Base-by-base conservation (phyloP, 2,797 vertebrate genomes). In the Eulemur rubriventer region DNA sequence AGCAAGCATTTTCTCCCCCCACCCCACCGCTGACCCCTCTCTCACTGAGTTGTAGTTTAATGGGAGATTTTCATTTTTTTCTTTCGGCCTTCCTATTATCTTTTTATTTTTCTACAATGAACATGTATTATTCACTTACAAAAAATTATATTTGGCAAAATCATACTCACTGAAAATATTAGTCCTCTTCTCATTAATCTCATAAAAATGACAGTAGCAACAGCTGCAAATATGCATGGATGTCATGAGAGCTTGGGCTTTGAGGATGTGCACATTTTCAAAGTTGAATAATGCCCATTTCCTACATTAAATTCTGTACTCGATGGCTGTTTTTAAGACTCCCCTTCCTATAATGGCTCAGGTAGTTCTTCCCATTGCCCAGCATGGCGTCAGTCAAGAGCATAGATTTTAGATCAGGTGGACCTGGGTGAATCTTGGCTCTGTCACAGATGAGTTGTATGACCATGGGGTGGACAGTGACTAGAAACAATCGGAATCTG, bases 51-150 rank as follows among this genome's bases (percentile, higher is more conserved):
- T 26, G 10, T 10, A 52, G 11, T 41, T 75, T 88, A 92, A 85
- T 0, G 46, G 50, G 35, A 93, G 26, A 78, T 52, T 75, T 73
- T 92, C 61, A 33, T 78, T 7, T 79, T 41, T 92, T 85, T 33
- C 33, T 92, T 65, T 63, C 28, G 52, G 26, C 6, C 83, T 79
- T 57, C 69, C 6, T 81, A 28, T 59, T 80, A 7, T 33, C 65
- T 96, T 81, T 93, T 72, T 0, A 57, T 85, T 85, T 88, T 91
- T 79, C 28, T 78, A 43, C 57, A 94, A 50, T 43, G 17, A 82
- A n/a, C 22, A 46, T 7, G 3, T 50, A 65, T 78, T 78, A 61
- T 84, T 95, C 88, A 48, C 81, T 84, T 67, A 91, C 61, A 67
- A 89, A 65, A 91, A 76, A 18, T 41, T 2, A 35, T 43, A 33